phyloP scores from a whole-genome alignment of 2,888 invertebrate species.

The Caenorhabditis sinica region DNA sequence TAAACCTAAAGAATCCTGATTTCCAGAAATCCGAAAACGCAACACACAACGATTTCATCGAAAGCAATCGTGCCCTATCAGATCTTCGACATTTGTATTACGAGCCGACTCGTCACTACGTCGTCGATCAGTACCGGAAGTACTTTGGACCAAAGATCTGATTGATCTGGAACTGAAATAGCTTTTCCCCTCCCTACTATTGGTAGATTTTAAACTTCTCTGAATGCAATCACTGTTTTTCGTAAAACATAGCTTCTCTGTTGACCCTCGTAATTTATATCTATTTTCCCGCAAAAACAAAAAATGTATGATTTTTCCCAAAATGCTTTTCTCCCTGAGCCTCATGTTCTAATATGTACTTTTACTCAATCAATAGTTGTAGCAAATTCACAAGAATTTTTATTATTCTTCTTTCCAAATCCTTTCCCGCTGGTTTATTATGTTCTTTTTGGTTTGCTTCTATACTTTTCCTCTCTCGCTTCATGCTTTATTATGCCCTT shows the following conservation, averaged over 20 bases:
- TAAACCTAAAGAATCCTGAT: neutral
- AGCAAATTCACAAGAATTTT: neutral
- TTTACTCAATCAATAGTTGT: slow-evolving; percentile 19
- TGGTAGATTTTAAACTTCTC: slow-evolving; percentile 36
- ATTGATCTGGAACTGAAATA: neutral
- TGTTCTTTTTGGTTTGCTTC: neutral
- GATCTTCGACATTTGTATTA: slow-evolving; percentile 71
- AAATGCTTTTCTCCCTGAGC: neutral
- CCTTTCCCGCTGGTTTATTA: slow-evolving; percentile 7
- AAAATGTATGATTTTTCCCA: slow-evolving; percentile 18
- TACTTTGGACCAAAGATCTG: slow-evolving; percentile 60
- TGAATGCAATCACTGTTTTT: neutral
- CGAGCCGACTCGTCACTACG: slow-evolving; percentile 72
- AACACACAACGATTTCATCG: slow-evolving; percentile 68
- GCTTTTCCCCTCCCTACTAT: neutral
- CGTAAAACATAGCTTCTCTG: neutral
- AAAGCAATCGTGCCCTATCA: slow-evolving; percentile 62
- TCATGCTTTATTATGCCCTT: slow-evolving; percentile 12
- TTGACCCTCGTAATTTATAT: slow-evolving; percentile 10
- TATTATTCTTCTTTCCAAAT: slow-evolving; percentile 1
- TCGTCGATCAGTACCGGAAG: slow-evolving; percentile 65
- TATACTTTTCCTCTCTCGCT: neutral
- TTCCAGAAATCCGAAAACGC: slow-evolving; percentile 63
- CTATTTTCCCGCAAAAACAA: slow-evolving; percentile 33
- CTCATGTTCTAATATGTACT: slow-evolving; percentile 30